Evolutionary conservation across 2,888 invertebrate genomes (phyloP), one percentile per base, ranked within the genome.

Genomic region (Epinotia ramella): DNA sequence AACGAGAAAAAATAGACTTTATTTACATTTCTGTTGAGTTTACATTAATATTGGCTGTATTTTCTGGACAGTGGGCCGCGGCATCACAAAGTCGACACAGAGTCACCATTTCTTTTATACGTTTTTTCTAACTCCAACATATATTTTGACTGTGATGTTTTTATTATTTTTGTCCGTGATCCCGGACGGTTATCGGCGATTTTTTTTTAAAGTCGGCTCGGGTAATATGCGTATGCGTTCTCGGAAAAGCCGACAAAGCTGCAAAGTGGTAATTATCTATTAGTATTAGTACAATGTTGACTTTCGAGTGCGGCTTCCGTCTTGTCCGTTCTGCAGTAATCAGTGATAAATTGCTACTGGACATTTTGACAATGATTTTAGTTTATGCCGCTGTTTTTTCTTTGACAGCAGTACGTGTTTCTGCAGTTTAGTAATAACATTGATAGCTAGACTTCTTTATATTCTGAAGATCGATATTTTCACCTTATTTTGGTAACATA

Each of bases 111-210:
- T 89, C 91, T 89, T 89, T 89, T 87, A 89, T 87, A 88, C 80
- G 87, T 89, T 93, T 90, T 89, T 83, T 81, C 77, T 79, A 87
- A 87, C 85, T 83, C 91, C 89, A 88, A 92, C 91, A 93, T 94
- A 93, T 94, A 94, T 94, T 94, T 94, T 94, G 94, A 94, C 94
- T 92, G 89, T 93, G 94, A 93, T 94, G 94, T 94, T 94, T 94
- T 94, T 94, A 94, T 94, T 93, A 94, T 92, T 94, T 94, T 92
- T 93, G 94, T 93, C 86, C 91, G 89, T 91, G 91, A 91, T 90
- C 87, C 86, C 86, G 86, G 87, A 85, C 85, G 85, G 86, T 87
- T 89, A 88, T 88, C 84, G 88, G 83, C 83, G 79, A 81, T 90
- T 91, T 91, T 89, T 88, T 88, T 81, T 79, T 81, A 89, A 91